These are phyloP conservation scores for Sphaerophoria taeniata DNA, from an alignment of 2,888 invertebrate species.

Conservation along the genomic window DNA sequence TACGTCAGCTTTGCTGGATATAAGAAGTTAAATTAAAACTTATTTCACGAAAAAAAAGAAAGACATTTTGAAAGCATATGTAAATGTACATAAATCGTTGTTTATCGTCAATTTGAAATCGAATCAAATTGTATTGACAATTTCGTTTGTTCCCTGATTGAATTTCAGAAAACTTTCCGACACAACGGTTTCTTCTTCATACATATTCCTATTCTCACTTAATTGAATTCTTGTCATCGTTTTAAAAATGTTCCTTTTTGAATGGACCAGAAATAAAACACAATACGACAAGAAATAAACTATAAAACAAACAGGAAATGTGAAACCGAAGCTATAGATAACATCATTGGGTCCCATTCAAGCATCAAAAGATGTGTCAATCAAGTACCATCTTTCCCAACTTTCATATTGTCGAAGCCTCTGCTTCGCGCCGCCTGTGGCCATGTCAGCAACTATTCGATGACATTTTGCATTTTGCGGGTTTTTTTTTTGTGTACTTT, in stretches of 20 bases:
- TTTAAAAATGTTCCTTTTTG: conserved; percentile 22
- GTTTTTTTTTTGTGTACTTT: conserved; percentile 35
- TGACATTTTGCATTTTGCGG: conserved; percentile 66
- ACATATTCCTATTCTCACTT: conserved; percentile 45
- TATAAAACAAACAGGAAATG: conserved; percentile 62
- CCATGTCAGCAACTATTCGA: conserved; percentile 59
- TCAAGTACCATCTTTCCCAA: conserved; percentile 53
- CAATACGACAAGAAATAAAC: conserved; percentile 17
- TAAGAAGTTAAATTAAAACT: too few relatives aligned
- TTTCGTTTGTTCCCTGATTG: conserved; percentile 54
- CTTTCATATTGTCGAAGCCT: conserved; percentile 6
- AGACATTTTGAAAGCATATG: not conserved
- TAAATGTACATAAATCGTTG: not conserved
- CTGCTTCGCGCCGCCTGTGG: conserved; percentile 24
- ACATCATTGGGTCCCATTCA: conserved; percentile 56
- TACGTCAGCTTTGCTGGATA: too few relatives aligned
- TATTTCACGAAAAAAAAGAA: not conserved
- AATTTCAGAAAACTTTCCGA: conserved; percentile 37
- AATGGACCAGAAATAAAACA: conserved; percentile 6
- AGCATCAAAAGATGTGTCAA: conserved; percentile 72
- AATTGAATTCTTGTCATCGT: conserved; percentile 66
- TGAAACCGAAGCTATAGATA: conserved; percentile 47
- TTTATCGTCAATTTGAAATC: not conserved
- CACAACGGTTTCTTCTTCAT: conserved; percentile 58
- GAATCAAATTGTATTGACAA: not conserved